Evolutionary conservation across 2,113 vertebrate genomes (phyloP), one percentile per base, ranked within the genome.

Genomic region (Trinectes maculatus): DNA sequence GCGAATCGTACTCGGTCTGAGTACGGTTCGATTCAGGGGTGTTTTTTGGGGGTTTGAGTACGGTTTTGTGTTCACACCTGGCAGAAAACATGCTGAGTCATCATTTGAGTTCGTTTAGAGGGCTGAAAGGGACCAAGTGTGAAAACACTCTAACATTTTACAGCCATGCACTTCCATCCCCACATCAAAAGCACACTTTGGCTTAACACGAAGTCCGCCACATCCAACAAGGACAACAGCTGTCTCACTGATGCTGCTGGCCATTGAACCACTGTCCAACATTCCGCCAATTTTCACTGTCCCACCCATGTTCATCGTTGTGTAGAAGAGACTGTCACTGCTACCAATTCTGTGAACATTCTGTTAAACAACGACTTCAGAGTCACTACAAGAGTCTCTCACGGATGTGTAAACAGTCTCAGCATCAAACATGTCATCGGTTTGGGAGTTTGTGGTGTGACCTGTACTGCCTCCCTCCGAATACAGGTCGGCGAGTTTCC

Each of bases 401-500:
- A n/a, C 49, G 1, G 49, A 53, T 6, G 47, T 31, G 28, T 67
- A 72, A 5, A 67, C 18, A 0, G 51, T 37, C 28, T 61, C 34
- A 18, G 36, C 33, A 42, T 44, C 49, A 24, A 26, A 66, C 18
- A 54, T 44, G 5, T 48, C 26, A 33, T 49, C 64, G 16, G 0
- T 16, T 15, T 28, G 43, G 69, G 57, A 73, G 69, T 40, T 12
- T 34, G 3, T 15, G 3, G 1, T 33, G 12, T 3, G 37, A 62
- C 57, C 70, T 48, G 31, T n/a, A 57, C 33, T 64, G 33, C 57
- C 58, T 73, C 74, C 67, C 61, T 22, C 33, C 4, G 2, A 66
- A 78, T 72, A 72, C 69, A 62, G 63, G 63, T 40, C 62, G 2
- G 37, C 12, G 28, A 62, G 73, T 69, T 76, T 76, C 57, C 69